phyloP scores from a whole-genome alignment of 2,888 invertebrate genomes.

The Cantharis nigra region DNA sequence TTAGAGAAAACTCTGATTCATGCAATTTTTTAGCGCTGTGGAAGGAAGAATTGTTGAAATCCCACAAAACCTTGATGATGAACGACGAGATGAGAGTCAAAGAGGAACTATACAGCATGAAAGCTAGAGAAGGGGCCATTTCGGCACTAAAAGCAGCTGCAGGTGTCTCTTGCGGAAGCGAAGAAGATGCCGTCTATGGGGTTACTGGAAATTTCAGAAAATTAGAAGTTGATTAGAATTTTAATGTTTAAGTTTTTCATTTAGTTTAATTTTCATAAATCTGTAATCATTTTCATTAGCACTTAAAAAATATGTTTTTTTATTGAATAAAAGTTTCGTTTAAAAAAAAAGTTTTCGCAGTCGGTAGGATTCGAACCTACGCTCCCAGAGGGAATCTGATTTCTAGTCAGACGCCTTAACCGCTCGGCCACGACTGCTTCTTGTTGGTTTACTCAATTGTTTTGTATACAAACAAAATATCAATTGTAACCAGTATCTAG shows the following conservation, averaged over 20 bases:
- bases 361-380: conserved; percentile 90
- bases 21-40: conserved; percentile 62
- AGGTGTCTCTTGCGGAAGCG: conserved; percentile 63
- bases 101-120: conserved; percentile 70
- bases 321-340: not conserved
- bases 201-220: conserved; percentile 78
- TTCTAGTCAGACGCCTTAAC: conserved; percentile 90
- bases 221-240: conserved; percentile 73
- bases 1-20: not conserved
- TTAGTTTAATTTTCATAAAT: not conserved
- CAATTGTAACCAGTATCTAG: not conserved
- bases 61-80: conserved; percentile 64
- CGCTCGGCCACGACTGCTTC: conserved; percentile 83
- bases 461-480: not conserved
- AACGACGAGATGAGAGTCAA: conserved; percentile 74
- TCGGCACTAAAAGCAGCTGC: conserved; percentile 69
- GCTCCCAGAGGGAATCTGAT: conserved; percentile 90
- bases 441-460: not conserved
- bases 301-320: not conserved
- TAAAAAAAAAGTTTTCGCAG: conserved; percentile 59
- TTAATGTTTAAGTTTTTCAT: not conserved
- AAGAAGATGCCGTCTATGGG: conserved; percentile 70
- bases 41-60: conserved; percentile 68
- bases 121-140: conserved; percentile 74
- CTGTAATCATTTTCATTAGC: not conserved